Percentiles rank a stretch among this genome's conserved stretches.
Evolutionary conservation across 2,888 invertebrate genomes (phyloP).

Genomic region (Leucozona laternaria): DNA sequence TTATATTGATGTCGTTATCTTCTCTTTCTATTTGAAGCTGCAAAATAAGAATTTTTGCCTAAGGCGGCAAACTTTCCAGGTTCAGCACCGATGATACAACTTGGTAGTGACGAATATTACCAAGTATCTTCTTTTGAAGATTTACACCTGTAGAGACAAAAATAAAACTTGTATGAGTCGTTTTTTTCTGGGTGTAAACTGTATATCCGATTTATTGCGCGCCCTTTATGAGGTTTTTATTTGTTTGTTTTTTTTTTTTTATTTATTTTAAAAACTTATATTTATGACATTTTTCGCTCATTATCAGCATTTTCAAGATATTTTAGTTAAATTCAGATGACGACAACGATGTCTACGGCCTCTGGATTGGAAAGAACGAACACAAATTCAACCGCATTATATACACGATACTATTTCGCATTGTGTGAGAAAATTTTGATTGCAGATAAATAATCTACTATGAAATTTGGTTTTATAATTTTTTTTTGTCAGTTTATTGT

Average conservation of each 20-base stretch:
- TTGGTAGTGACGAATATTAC: no score
- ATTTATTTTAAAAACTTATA: background rate
- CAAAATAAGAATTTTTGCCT: no score
- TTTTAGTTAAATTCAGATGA: constrained; percentile 24
- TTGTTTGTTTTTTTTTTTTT: constrained; percentile 12
- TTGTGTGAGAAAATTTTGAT: constrained; percentile 66
- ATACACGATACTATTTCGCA: constrained; percentile 58
- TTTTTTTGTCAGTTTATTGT: constrained; percentile 9
- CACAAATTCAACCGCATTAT: constrained; percentile 36
- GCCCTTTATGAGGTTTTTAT: background rate
- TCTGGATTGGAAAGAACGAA: background rate
- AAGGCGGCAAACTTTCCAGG: no score
- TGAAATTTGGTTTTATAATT: background rate
- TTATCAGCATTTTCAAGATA: constrained; percentile 64
- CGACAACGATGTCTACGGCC: background rate
- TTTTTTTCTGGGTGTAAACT: background rate
- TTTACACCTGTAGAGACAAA: no score
- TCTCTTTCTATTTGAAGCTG: no score
- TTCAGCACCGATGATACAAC: no score
- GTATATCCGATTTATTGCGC: background rate
- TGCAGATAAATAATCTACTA: constrained; percentile 10
- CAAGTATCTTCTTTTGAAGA: no score
- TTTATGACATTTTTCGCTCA: constrained; percentile 34
- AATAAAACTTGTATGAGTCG: no score
- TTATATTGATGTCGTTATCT: no score